Base-by-base conservation (phyloP, 2,113 vertebrate genomes). In the Thunnus maccoyii region DNA sequence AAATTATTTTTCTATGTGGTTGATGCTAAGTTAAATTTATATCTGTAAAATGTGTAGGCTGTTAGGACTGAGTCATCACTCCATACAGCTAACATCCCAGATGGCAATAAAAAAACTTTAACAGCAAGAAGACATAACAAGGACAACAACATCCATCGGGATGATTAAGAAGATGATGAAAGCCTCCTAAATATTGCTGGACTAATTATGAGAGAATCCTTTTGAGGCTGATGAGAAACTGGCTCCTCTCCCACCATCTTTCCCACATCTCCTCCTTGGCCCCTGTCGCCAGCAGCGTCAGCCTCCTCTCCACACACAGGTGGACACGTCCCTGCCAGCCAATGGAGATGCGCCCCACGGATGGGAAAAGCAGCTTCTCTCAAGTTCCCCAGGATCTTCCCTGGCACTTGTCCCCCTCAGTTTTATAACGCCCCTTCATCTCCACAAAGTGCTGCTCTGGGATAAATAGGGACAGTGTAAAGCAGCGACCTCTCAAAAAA, bases 291-390 rank as follows among this genome's bases (percentile, higher is more conserved):
- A 69, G 62, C 79, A 67, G 61, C 57, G 15, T 76, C 78, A 60
- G 73, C 61, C 74, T 66, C 48, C 79, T 79, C 81, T 72, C 80
- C 57, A 54, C 72, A 80, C 32, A 75, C 88, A 90, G 86, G 92
- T 93, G 85, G 82, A 83, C 56, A 30, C 22, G 3, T 85, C 78
- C 15, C 65, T 75, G 85, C 90, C 79, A 87, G 85, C 88, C 84
- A 86, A 77, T 66, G 47, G 63, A 81, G 76, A 91, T 62, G 81
- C 87, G 75, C 88, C 91, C 89, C 89, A 77, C 82, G 85, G 92
- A 92, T 93, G 92, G 89, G 90, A 92, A 91, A 84, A 83, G 52
- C 67, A 89, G 76, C 79, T 88, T 67, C 55, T 89, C 74, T 80
- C 58, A 87, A 83, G 68, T 84, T 76, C 72, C 80, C 52, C 8